A percentile compares a stretch with the other conserved stretches of the same genome.
Evolutionary conservation across 2,113 vertebrate species (phyloP).

Genomic region (Pelecanoides urinatrix): DNA sequence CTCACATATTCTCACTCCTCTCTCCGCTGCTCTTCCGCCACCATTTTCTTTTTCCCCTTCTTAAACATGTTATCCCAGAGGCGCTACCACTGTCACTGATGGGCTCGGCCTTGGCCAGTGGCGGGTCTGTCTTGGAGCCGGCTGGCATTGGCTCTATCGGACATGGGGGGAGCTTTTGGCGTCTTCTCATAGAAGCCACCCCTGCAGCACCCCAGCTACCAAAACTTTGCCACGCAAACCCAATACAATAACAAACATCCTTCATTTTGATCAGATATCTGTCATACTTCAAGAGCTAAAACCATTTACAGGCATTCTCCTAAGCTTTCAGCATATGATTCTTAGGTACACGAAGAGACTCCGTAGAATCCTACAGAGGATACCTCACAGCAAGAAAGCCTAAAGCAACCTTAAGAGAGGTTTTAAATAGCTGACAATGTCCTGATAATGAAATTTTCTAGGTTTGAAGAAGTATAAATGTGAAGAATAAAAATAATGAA

Average conservation of each 20-base stretch:
- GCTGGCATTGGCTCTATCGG: too few relatives aligned
- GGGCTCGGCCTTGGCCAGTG: too few relatives aligned
- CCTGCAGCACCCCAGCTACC: too few relatives aligned
- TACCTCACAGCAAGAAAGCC: background rate
- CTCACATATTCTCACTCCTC: too few relatives aligned
- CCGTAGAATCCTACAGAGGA: background rate
- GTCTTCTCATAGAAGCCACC: too few relatives aligned
- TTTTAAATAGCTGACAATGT: background rate
- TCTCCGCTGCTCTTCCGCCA: too few relatives aligned
- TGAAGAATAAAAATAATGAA: background rate
- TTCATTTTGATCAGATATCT: background rate
- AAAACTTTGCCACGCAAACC: background rate
- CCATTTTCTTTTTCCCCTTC: too few relatives aligned
- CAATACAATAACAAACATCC: background rate
- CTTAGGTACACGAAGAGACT: background rate
- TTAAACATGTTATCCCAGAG: too few relatives aligned
- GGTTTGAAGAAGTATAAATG: background rate
- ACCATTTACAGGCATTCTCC: background rate
- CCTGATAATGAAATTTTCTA: background rate
- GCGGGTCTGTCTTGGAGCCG: too few relatives aligned
- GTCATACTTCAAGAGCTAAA: background rate
- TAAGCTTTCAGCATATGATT: background rate
- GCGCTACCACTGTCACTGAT: too few relatives aligned
- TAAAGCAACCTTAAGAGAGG: background rate
- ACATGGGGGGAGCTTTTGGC: too few relatives aligned